Evolutionary conservation across 2,113 vertebrate species (phyloP), one percentile per base, ranked within the genome.

Genomic region (Pimephales promelas): DNA sequence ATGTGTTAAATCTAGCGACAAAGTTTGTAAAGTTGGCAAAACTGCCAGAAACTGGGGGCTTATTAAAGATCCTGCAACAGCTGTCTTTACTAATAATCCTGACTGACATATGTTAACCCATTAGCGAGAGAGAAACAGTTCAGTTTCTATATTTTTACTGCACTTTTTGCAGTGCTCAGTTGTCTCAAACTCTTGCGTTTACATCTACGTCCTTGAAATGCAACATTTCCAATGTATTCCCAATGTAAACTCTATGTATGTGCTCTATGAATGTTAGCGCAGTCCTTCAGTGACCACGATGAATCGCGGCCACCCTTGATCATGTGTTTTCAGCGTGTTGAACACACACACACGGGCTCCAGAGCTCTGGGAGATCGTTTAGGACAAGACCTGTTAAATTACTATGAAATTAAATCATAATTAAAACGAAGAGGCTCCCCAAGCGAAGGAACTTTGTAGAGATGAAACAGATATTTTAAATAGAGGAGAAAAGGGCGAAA

Each of bases 371-470:
- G 81, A 66, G 75, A 74, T 47, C 61, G n/a, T 78, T 85, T 64
- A 78, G 61, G 24, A 79, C 36, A 26, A 22, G 57, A 47, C 72
- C 74, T 28, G n/a, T 84, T 74, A 87, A 84, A 85, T 84, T 62
- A 66, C 47, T 83, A 40, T 59, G 59, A 85, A 88, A 84, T 80
- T 70, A 56, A 75, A 81, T 68, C 24, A 68, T 72, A 85, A 86
- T 81, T 81, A 68, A 24, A 76, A 45, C 47, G 24, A 45, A 89
- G 82, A 64, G 54, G 36, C 59, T 76, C 57, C 82, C 36, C 56
- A 61, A 79, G 76, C 40, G 26, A 0, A 68, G 62, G 34, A 56
- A 14, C 49, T 20, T 57, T 54, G 77, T 7, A 18, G 54, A 73
- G 70, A 85, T 54, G 28, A 40, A 79, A 47, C 36, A 54, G 84